phyloP scores from a whole-genome alignment of 1,140 invertebrate genomes.

The Ceratosolen solmsi region DNA sequence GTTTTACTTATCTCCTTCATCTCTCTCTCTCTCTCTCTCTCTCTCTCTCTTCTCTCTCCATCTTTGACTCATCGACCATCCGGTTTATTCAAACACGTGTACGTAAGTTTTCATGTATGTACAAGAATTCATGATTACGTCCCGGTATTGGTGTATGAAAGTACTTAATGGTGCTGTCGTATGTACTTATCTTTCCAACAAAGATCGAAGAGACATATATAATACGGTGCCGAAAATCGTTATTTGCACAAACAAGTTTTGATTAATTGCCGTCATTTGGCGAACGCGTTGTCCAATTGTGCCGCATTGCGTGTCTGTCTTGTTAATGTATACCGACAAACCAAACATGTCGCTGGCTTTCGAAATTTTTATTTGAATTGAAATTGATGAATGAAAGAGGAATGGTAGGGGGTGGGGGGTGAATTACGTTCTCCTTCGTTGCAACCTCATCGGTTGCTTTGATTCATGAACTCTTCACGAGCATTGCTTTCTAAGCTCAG shows the following conservation, averaged over 20 bases:
- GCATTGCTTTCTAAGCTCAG: background rate
- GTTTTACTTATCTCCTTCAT: background rate
- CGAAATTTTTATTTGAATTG: constrained; percentile 9
- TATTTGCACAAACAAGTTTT: constrained; percentile 41
- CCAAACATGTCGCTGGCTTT: too few species aligned
- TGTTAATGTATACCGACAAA: too few species aligned
- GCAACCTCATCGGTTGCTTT: too few species aligned
- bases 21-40: background rate
- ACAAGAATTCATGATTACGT: background rate
- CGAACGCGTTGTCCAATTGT: too few species aligned
- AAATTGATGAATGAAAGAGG: background rate
- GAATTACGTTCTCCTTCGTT: too few species aligned
- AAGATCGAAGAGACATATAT: background rate
- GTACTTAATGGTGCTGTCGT: background rate
- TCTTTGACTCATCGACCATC: too few species aligned
- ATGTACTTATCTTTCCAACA: background rate
- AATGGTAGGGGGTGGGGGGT: too few species aligned
- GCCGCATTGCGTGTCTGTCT: background rate
- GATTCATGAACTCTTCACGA: too few species aligned
- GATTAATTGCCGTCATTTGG: constrained; percentile 34
- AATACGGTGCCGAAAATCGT: background rate
- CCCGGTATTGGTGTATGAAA: background rate
- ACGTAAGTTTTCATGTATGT: too few species aligned
- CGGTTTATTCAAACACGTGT: too few species aligned
- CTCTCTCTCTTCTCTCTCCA: background rate